A percentile compares a stretch with the other conserved stretches of the same genome.
phyloP scores from a whole-genome alignment of 2,888 invertebrate genomes.

The Patella depressa region DNA sequence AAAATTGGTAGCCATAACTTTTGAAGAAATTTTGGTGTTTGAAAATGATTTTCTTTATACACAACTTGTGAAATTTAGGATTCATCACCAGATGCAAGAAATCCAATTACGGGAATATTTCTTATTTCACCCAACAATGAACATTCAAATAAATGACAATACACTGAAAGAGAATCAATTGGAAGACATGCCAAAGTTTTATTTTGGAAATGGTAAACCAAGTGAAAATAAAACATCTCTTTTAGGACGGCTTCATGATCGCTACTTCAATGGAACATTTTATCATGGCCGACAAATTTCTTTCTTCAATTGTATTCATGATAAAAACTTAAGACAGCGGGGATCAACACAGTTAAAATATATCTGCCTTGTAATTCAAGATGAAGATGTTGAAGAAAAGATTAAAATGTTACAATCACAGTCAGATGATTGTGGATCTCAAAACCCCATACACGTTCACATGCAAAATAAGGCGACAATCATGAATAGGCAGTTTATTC shows the following conservation, averaged over 20 bases:
- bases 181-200: not conserved
- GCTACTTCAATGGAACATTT: slow-evolving; percentile 3
- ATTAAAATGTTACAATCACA: not conserved
- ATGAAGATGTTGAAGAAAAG: not conserved
- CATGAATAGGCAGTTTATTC: not conserved
- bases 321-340: not conserved
- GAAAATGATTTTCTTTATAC: not conserved
- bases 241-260: not conserved
- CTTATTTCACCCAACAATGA: not conserved
- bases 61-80: not conserved
- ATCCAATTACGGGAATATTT: not conserved
- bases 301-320: not conserved
- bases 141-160: not conserved
- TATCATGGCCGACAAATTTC: not conserved
- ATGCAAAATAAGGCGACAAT: not conserved
- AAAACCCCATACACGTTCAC: not conserved
- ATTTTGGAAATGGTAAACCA: not conserved
- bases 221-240: not conserved
- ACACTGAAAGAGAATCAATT: not conserved
- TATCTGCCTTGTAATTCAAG: not conserved
- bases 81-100: not conserved
- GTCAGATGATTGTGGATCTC: not conserved
- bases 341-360: not conserved
- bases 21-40: not conserved
- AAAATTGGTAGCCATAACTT: not conserved